These are phyloP conservation scores for Physocephala rufipes DNA, from an alignment of 2,888 invertebrate genomes.

Conservation along the genomic window DNA sequence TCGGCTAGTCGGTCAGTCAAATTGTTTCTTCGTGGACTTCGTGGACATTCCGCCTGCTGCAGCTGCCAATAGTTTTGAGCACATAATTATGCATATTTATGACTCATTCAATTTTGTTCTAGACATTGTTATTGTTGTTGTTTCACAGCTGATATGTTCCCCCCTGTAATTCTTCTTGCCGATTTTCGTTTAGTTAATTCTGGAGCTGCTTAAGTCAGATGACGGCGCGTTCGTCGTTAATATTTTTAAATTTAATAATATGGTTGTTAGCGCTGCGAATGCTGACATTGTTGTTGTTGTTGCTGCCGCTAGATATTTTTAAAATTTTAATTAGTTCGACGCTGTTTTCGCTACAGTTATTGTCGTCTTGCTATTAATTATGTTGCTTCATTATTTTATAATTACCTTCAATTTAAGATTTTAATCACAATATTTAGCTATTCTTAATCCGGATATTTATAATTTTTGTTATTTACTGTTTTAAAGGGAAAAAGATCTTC, in stretches of 20 bases:
- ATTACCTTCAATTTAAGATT: slow-evolving; percentile 50
- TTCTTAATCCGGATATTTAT: no score
- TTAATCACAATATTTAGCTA: slow-evolving; percentile 22
- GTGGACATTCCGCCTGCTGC: slow-evolving; percentile 26
- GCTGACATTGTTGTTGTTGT: slow-evolving; percentile 13
- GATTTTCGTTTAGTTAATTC: slow-evolving; percentile 25
- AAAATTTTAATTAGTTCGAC: slow-evolving; percentile 32
- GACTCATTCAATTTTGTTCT: slow-evolving; percentile 37
- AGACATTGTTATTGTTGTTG: slow-evolving; percentile 16
- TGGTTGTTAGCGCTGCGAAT: slow-evolving; percentile 10
- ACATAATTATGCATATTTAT: slow-evolving; percentile 54
- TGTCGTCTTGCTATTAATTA: no score
- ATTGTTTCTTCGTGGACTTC: neutral
- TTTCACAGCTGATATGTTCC: slow-evolving; percentile 10
- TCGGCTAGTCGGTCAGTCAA: neutral
- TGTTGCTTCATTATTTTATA: slow-evolving; percentile 56
- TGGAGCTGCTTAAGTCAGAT: no score
- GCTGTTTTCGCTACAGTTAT: no score
- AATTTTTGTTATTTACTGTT: no score
- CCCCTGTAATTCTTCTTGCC: neutral
- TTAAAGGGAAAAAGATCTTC: no score
- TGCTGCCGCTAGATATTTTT: slow-evolving; percentile 10
- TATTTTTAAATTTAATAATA: slow-evolving; percentile 44
- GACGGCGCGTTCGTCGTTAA: slow-evolving; percentile 16
- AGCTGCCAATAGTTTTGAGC: slow-evolving; percentile 43